Evolutionary conservation across 2,113 vertebrate genomes (phyloP), one percentile per base, ranked within the genome.

Genomic region (Corapipo altera): DNA sequence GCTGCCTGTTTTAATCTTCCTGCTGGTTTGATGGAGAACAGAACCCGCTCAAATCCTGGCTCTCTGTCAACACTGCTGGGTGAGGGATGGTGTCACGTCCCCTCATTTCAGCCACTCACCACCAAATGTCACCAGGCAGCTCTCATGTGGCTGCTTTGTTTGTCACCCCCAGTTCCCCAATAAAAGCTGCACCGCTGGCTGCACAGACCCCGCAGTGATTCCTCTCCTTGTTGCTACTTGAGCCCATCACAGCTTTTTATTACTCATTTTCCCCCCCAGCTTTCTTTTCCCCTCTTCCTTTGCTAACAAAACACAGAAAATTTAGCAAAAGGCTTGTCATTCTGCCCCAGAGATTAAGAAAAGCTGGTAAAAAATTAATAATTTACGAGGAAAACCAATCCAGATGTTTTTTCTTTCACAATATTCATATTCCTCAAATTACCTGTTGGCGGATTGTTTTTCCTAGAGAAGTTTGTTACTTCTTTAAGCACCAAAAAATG

Each of bases 181-280:
- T 32, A 20, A 73, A 44, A 67, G 2, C 48, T 32, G 59, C 1
- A 2, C 23, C 30, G 72, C 37, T 7, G 7, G 2, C 30, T 52
- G 64, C 75, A 35, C 58, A 72, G 15, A 44, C n/a, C 59, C n/a
- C 11, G 12, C 17, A 0, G 0, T 37, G 61, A 3, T 30, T 77
- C 58, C 54, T 69, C 23, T 32, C 20, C 27, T 66, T 27, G 21
- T 8, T 33, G 28, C 22, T 46, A 24, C 10, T 65, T 39, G 52
- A 93, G 27, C 2, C 33, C 22, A 5, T 30, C 28, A 21, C 0
- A 2, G 24, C 14, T 43, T 16, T 55, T 37, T 0, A 2, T 32
- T 54, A 27, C 58, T 85, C 84, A 48, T 30, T 80, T 88, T 88
- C 48, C 48, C 37, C 37, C 11, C 11, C 7, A 57, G 48, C 49